Percentiles rank a stretch among this genome's conserved stretches.
Evolutionary conservation across 2,888 invertebrate genomes (phyloP).

Genomic region (Eumerus sabulonum): DNA sequence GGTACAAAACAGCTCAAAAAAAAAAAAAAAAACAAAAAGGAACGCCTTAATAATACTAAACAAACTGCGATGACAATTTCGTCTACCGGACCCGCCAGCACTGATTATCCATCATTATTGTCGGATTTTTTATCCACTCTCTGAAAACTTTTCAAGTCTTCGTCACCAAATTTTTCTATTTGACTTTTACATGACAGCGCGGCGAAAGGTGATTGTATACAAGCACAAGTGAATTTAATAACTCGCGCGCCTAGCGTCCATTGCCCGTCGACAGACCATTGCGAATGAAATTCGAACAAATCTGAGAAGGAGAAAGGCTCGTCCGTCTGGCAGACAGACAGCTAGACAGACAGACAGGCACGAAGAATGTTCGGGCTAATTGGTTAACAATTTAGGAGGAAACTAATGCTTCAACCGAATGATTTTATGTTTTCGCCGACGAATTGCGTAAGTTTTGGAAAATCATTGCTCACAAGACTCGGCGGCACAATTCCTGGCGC

Average conservation of each 20-base stretch:
- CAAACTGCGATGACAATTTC: conserved; percentile 49
- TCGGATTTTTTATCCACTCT: not conserved
- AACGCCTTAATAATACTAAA: conserved; percentile 39
- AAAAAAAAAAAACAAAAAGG: not conserved
- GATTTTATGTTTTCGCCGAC: conserved; percentile 38
- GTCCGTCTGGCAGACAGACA: not conserved
- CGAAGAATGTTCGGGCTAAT: conserved; percentile 22
- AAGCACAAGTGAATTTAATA: not conserved
- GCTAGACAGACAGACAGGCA: not conserved
- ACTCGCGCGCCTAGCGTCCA: conserved; percentile 3
- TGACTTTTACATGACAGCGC: conserved; percentile 1
- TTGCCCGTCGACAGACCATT: conserved; percentile 23
- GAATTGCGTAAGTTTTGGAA: conserved; percentile 32
- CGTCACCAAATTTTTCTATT: conserved; percentile 14
- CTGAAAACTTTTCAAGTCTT: not conserved
- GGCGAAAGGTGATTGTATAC: conserved; percentile 27
- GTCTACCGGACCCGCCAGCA: conserved; percentile 17
- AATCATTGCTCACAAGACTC: not conserved
- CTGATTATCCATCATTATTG: conserved; percentile 39
- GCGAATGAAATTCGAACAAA: conserved; percentile 12
- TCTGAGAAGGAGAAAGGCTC: not conserved
- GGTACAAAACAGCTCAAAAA: conserved; percentile 1
- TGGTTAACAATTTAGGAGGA: conserved; percentile 37
- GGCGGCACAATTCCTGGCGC: conserved; percentile 2
- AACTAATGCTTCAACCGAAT: conserved; percentile 45